These are phyloP conservation scores for Hipposideros armiger DNA, from an alignment of 2,113 vertebrate genomes.

Conservation along the genomic window DNA sequence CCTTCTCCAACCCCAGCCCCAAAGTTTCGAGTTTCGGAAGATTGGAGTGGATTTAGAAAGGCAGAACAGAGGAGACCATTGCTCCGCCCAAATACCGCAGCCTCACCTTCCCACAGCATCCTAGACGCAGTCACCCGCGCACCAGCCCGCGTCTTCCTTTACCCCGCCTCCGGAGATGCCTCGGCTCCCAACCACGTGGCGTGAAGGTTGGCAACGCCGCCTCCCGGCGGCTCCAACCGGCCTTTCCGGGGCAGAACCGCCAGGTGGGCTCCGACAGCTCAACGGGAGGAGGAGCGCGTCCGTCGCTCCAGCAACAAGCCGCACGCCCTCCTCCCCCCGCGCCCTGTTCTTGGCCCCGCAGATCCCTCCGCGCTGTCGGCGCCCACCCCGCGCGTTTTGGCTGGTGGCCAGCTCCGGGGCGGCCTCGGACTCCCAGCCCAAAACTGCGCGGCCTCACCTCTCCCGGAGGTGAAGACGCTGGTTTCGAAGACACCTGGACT, in stretches of 20 bases:
- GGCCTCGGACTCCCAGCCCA: not conserved
- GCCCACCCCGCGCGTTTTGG: rapidly evolving
- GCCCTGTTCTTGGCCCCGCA: rapidly evolving
- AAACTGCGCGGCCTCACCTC: not conserved
- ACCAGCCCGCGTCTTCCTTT: not conserved
- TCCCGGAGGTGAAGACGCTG: rapidly evolving
- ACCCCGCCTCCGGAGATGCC: not conserved
- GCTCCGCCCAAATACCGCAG: not conserved
- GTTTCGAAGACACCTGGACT: not conserved
- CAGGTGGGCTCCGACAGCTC: rapidly evolving
- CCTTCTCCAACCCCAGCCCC: not conserved
- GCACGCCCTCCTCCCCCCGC: not conserved
- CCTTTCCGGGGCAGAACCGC: not conserved
- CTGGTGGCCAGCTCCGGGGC: not conserved
- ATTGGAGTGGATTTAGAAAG: rapidly evolving
- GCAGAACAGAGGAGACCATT: rapidly evolving
- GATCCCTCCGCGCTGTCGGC: rapidly evolving
- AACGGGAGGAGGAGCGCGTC: rapidly evolving
- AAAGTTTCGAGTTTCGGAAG: not conserved
- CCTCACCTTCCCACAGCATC: not conserved
- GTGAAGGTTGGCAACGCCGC: not conserved
- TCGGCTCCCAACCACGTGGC: not conserved
- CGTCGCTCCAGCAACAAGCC: constrained; percentile 66
- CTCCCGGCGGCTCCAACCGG: not conserved
- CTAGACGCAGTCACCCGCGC: not conserved